Base-by-base conservation (phyloP, 1,140 invertebrate genomes). In the Anagrus nilaparvatae region DNA sequence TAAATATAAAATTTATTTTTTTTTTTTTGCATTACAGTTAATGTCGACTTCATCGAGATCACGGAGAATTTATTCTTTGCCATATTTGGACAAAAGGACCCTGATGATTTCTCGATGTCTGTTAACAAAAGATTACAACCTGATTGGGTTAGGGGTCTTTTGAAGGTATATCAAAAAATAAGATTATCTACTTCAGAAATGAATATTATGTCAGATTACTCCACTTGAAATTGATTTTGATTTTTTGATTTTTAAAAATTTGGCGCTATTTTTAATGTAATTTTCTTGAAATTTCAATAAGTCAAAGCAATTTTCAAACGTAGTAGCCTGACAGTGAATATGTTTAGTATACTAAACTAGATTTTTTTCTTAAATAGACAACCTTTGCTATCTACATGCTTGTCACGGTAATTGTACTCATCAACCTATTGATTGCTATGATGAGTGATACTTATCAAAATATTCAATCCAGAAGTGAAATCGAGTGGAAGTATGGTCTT, bases 371-470 rank as follows among this genome's bases (percentile, higher is more conserved):
- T n/a, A n/a, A n/a, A 25, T 35, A 69, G 65, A 44, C 66, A 13
- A 60, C 62, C 20, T 68, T 67, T 36, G 60, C 63, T 7, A 21
- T 82, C 18, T 99, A 98, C 73, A 92, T 98, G 88, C 78, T 97
- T 77, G 91, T 99, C 51, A 96, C 89, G 36, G 86, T 98, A 33
- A 89, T 99, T 58, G 94, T 99, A 33, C 76, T 99, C 43, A 97
- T 99, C 70, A 99, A 98, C 74, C 76, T 99, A 48, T 81, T 99
- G 54, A 99, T 99, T 77, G 96, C 96, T 73, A 99, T 99, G 96
- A 98, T 99, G 95, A 94, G 89, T 55, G 95, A 99, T 72, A 99
- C 96, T 14, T 99, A 99, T 69, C 95, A 99, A 65, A 77, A 87
- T 49, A 99, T 99, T 61, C 81, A 95, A 52, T 89, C 93, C n/a